Percentiles rank a stretch among this genome's conserved stretches.
phyloP scores from a whole-genome alignment of 2,113 vertebrate species.

The Pelecanus crispus region DNA sequence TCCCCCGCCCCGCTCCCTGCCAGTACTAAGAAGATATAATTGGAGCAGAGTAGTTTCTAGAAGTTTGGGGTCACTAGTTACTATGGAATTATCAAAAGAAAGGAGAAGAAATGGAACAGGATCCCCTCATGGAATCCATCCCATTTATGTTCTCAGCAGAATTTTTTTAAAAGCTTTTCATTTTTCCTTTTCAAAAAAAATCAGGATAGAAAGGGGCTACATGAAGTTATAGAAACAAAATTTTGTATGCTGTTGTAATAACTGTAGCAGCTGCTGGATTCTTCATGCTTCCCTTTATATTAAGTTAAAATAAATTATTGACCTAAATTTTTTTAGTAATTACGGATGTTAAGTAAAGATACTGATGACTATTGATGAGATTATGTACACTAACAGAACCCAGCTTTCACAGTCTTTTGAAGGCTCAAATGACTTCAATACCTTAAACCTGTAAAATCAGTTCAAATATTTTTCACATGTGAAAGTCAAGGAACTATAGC shows the following conservation, averaged over 20 bases:
- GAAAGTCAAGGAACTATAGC: constrained; percentile 17
- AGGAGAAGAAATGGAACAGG: not conserved
- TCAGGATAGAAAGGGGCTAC: not conserved
- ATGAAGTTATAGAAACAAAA: not conserved
- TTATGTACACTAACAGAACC: not conserved
- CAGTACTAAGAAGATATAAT: not conserved
- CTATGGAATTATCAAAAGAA: not conserved
- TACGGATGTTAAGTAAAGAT: not conserved
- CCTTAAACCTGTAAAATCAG: not conserved
- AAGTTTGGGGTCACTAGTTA: not conserved
- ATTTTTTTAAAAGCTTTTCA: not conserved
- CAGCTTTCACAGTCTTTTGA: not conserved
- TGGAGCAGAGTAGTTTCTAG: not conserved
- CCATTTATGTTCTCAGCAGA: not conserved
- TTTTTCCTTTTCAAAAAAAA: not conserved
- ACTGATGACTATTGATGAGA: not conserved
- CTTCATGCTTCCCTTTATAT: not conserved
- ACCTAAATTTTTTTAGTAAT: not conserved
- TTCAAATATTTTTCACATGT: not conserved
- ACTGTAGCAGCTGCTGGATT: not conserved
- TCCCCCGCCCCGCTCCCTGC: not conserved
- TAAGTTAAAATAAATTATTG: not conserved
- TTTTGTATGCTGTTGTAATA: not conserved
- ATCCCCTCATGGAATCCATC: not conserved
- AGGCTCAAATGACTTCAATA: not conserved